Evolutionary conservation across 2,113 vertebrate genomes (phyloP), one percentile per base, ranked within the genome.

Genomic region (Argyrosomus japonicus): DNA sequence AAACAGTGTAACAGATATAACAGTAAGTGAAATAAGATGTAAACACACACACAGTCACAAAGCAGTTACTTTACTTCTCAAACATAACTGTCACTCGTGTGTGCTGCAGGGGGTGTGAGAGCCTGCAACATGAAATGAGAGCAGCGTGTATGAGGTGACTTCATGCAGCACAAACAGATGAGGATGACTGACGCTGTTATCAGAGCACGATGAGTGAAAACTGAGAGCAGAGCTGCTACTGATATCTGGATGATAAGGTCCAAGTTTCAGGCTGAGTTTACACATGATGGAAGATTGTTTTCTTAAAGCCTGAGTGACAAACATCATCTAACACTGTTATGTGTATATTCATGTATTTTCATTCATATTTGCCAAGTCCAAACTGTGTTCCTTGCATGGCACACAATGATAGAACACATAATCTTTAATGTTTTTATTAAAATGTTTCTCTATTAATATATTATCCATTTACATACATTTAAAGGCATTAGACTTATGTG

Each of bases 381-480:
- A 43, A 43, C 25, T 43, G 2, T 8, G 6, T 50, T 27, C 29
- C 57, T 17, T 21, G 51, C n/a, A 40, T 11, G 23, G 8, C 0
- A 25, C 32, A 72, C 64, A 40, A 36, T 12, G 6, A 71, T 7
- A 29, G 23, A 71, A 25, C 2, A 27, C 0, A 40, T 21, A 0
- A 73, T 74, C 50, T 48, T 12, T n/a, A 27, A 62, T 51, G 27
- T 64, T 69, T 93, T 94, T 91, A 93, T 91, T 94, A 90, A 85
- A 90, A 91, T 56, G 68, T 73, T 87, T 91, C 29, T 87, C 51
- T 84, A 83, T 88, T 82, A 80, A 92, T 90, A 91, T 88, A 91
- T 93, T 93, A 91, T 84, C 47, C 27, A 90, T 87, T 79, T 87
- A 87, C 82, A 80, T 45, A 86, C 69, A 89, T 71, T 62, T 61